phyloP scores from a whole-genome alignment of 2,797 vertebrate species.

The Pterois miles region DNA sequence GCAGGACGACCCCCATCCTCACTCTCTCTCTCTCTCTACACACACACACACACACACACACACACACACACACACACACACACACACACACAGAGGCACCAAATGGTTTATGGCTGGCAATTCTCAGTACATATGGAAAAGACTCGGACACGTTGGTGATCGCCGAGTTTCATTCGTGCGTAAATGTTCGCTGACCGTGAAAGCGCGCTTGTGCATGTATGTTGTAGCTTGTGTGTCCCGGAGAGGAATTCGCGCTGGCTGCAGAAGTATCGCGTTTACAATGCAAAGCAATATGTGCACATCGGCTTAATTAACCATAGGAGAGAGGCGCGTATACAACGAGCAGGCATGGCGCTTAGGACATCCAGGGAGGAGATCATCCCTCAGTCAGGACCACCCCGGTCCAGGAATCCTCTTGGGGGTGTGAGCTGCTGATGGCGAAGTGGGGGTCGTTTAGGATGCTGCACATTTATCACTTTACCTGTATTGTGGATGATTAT shows the following conservation, averaged over 20 bases:
- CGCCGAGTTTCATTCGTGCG: slow-evolving; percentile 68
- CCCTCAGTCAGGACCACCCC: slow-evolving; percentile 57
- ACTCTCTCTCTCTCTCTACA: neutral
- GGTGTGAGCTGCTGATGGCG: neutral
- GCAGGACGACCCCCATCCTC: slow-evolving; percentile 33
- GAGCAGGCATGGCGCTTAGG: slow-evolving; percentile 19
- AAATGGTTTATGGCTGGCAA: neutral
- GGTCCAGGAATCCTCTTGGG: slow-evolving; percentile 19
- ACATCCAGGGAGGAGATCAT: slow-evolving; percentile 36
- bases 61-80: neutral
- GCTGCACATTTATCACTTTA: slow-evolving; percentile 31
- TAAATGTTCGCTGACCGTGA: slow-evolving; percentile 74
- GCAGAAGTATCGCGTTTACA: slow-evolving; percentile 38
- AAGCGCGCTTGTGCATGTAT: slow-evolving; percentile 40
- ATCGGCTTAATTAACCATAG: slow-evolving; percentile 47
- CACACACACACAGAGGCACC: neutral
- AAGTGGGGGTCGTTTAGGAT: slow-evolving; percentile 20
- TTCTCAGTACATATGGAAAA: slow-evolving; percentile 17
- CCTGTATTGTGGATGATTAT: neutral
- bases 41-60: neutral
- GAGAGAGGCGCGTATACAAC: slow-evolving; percentile 8
- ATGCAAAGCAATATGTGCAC: slow-evolving; percentile 35
- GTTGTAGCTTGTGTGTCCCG: slow-evolving; percentile 54
- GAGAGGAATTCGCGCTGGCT: slow-evolving; percentile 55
- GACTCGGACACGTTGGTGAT: slow-evolving; percentile 28